These are phyloP conservation scores for Loris lydekkerianus DNA, from an alignment of 2,797 vertebrate genomes.

Conservation along the genomic window DNA sequence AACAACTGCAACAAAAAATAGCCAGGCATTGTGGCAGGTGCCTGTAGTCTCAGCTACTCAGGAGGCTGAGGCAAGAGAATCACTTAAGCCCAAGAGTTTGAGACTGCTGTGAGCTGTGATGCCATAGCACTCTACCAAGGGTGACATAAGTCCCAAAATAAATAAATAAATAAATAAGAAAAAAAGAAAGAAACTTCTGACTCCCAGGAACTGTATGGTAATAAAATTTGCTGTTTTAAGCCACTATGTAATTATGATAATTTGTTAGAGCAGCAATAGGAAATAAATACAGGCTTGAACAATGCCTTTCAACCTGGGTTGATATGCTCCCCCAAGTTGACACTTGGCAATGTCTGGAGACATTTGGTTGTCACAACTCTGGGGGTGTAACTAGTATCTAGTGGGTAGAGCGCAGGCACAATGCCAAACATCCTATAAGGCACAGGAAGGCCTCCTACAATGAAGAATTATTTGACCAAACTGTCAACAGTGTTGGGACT, in stretches of 20 bases:
- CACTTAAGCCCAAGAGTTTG: too few relatives aligned
- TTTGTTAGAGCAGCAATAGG: not conserved
- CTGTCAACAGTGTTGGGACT: not conserved
- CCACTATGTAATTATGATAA: not conserved
- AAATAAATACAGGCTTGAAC: not conserved
- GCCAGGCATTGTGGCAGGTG: too few relatives aligned
- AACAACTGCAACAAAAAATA: too few relatives aligned
- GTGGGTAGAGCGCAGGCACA: not conserved
- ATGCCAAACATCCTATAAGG: not conserved
- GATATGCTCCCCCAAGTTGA: not conserved
- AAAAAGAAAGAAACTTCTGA: not conserved
- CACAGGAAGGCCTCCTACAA: not conserved
- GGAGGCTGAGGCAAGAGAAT: too few relatives aligned
- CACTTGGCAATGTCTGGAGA: not conserved
- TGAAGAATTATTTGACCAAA: too few relatives aligned
- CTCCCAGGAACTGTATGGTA: not conserved
- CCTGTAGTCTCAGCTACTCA: too few relatives aligned
- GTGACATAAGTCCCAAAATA: too few relatives aligned
- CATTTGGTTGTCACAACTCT: not conserved
- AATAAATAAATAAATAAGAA: too few relatives aligned
- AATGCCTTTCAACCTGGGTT: not conserved
- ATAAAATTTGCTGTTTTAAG: not conserved
- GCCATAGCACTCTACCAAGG: too few relatives aligned
- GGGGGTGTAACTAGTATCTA: not conserved
- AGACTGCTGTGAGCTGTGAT: too few relatives aligned